Conservation (phyloP, 2,113 vertebrate genomes). For the Halcyon senegalensis region DNA sequence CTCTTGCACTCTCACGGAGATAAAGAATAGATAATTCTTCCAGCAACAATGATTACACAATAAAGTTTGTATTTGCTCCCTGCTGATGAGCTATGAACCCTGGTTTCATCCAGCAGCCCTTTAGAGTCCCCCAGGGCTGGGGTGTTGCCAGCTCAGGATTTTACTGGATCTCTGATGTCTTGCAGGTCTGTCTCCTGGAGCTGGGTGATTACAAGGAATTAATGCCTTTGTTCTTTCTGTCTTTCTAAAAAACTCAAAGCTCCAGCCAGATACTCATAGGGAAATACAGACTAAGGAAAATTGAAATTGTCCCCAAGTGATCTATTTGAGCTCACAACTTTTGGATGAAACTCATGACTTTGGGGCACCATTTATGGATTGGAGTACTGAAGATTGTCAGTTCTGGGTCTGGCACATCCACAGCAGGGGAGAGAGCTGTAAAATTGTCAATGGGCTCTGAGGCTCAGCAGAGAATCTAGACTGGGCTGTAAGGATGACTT, state of each 20-base stretch:
- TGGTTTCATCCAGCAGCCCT: not conserved
- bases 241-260: not conserved
- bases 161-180: not conserved
- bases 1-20: not conserved
- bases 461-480: not conserved
- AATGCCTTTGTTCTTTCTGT: not conserved
- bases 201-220: conserved; percentile 8
- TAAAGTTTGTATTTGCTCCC: conserved; percentile 9
- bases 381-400: not conserved
- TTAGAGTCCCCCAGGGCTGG: not conserved
- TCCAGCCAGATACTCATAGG: not conserved
- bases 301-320: not conserved
- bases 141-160: conserved; percentile 19
- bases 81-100: not conserved
- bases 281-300: not conserved
- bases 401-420: not conserved
- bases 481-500: not conserved
- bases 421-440: not conserved
- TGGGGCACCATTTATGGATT: not conserved
- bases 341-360: not conserved
- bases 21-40: conserved; percentile 41
- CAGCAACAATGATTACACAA: not conserved
- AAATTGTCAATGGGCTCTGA: not conserved
- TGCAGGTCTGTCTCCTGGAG: conserved; percentile 9
- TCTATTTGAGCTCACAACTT: not conserved